phyloP scores from a whole-genome alignment of 2,888 invertebrate genomes.

The Acleris laterana region DNA sequence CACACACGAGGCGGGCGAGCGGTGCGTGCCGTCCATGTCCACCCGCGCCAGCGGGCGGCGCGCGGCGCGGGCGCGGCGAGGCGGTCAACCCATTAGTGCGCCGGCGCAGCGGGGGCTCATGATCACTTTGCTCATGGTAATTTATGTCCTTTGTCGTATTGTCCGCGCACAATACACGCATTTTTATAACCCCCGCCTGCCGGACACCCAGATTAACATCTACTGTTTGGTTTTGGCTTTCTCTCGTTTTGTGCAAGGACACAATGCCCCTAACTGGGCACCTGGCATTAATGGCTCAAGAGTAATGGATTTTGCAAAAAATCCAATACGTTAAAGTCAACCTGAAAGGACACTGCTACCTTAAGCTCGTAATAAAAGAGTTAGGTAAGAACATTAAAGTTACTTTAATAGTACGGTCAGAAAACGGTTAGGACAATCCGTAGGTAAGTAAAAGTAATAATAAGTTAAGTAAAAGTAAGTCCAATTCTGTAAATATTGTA shows the following conservation, averaged over 20 bases:
- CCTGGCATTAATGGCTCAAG: slow-evolving; percentile 73
- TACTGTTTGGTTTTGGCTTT: slow-evolving; percentile 74
- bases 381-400: slow-evolving; percentile 24
- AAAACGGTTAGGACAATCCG: slow-evolving; percentile 4
- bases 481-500: too few species aligned
- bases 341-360: slow-evolving; percentile 21
- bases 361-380: slow-evolving; percentile 35
- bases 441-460: neutral
- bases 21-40: slow-evolving; percentile 5
- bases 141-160: slow-evolving; percentile 83
- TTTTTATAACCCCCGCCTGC: slow-evolving; percentile 79
- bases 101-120: slow-evolving; percentile 73
- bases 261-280: slow-evolving; percentile 74
- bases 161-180: slow-evolving; percentile 68
- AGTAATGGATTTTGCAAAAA: slow-evolving; percentile 57
- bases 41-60: neutral
- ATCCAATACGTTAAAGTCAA: slow-evolving; percentile 41
- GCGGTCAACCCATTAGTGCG: slow-evolving; percentile 79
- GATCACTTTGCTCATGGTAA: slow-evolving; percentile 82
- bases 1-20: neutral
- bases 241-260: slow-evolving; percentile 79
- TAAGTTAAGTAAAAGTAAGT: too few species aligned
- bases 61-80: slow-evolving; percentile 41
- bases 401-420: slow-evolving; percentile 9
- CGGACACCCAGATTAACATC: slow-evolving; percentile 83